A percentile compares a stretch with the other conserved stretches of the same genome.
These are phyloP conservation scores for Tolmerus cingulatus DNA, from an alignment of 2,888 invertebrate genomes.

Conservation along the genomic window DNA sequence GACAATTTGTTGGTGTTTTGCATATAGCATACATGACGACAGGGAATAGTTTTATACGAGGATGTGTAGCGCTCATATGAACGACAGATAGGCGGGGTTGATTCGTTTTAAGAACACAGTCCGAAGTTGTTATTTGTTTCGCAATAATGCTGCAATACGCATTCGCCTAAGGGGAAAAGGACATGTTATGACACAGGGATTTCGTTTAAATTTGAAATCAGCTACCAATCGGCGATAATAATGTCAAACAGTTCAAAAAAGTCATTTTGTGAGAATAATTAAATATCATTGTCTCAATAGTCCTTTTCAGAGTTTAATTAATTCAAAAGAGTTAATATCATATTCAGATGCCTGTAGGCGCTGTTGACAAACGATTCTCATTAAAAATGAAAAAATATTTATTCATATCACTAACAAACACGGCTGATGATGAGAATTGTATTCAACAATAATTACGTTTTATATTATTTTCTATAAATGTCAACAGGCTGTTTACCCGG, in stretches of 20 bases:
- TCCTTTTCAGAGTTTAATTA: neutral
- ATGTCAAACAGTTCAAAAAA: neutral
- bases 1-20: neutral
- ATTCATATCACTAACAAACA: no score
- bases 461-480: no score
- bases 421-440: no score
- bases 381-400: neutral
- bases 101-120: neutral
- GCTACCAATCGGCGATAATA: neutral
- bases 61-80: neutral
- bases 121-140: neutral
- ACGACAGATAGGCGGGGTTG: neutral
- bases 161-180: neutral
- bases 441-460: no score
- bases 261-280: neutral
- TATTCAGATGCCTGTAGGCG: neutral
- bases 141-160: neutral
- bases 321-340: neutral
- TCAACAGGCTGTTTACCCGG: no score
- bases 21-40: neutral
- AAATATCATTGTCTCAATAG: neutral
- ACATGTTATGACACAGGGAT: neutral
- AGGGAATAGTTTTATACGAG: neutral
- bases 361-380: neutral
- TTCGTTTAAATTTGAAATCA: neutral